A percentile compares a stretch with the other conserved stretches of the same genome.
Evolutionary conservation across 2,888 invertebrate genomes (phyloP).

Genomic region (Trachelus stipa): DNA sequence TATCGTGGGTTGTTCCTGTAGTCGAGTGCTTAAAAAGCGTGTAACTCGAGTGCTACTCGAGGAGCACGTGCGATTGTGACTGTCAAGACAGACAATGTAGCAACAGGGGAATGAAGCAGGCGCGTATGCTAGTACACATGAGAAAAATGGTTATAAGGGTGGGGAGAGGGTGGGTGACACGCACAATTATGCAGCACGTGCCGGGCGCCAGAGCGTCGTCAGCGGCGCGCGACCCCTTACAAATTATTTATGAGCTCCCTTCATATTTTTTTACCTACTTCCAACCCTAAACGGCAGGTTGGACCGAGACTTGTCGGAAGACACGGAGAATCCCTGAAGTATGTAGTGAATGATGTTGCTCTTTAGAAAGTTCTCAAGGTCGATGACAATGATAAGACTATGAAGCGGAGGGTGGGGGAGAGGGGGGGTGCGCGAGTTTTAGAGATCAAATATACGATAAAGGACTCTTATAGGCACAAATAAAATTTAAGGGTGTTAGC

Average conservation of each 20-base stretch:
- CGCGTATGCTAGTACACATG: neutral
- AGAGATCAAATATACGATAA: neutral
- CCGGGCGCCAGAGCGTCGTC: conserved; percentile 38
- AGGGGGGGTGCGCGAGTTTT: no score
- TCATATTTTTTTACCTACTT: conserved; percentile 48
- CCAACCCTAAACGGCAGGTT: neutral
- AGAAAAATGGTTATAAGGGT: neutral
- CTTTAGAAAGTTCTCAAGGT: neutral
- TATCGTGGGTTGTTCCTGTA: neutral
- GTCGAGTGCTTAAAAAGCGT: neutral
- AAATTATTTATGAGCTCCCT: conserved; percentile 64
- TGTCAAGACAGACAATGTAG: conserved; percentile 5
- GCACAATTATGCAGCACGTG: conserved; percentile 59
- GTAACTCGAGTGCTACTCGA: neutral
- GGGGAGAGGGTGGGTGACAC: conserved; percentile 24
- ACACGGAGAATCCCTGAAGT: neutral
- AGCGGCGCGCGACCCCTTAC: conserved; percentile 50
- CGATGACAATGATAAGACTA: neutral
- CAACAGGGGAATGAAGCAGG: conserved; percentile 1
- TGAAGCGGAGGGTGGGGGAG: neutral
- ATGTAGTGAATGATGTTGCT: neutral
- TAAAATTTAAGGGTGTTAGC: neutral
- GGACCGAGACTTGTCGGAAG: neutral
- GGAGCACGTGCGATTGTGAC: neutral
- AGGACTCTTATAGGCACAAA: neutral